These are phyloP conservation scores for Oxyura jamaicensis DNA, from an alignment of 2,113 vertebrate species.

Conservation along the genomic window DNA sequence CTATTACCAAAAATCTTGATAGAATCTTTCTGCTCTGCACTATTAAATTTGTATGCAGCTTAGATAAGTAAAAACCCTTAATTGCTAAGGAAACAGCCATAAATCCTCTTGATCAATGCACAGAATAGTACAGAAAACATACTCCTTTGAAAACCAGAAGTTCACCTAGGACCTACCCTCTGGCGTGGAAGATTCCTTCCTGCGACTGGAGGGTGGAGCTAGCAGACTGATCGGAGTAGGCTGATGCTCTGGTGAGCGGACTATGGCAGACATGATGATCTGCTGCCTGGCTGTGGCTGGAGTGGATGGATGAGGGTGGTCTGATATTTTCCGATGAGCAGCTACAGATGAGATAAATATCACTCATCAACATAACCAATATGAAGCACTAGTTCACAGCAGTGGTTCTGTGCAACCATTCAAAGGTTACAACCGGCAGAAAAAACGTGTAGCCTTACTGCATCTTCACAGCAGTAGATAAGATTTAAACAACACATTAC, in stretches of 20 bases:
- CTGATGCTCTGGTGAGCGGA: constrained; percentile 96
- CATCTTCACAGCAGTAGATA: not conserved
- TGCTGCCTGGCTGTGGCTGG: constrained; percentile 91
- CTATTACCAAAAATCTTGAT: not conserved
- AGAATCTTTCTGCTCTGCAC: not conserved
- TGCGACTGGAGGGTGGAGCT: constrained; percentile 88
- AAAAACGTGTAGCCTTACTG: not conserved
- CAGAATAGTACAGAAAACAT: not conserved
- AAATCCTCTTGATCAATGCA: not conserved
- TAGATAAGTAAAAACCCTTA: not conserved
- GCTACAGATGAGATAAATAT: constrained; percentile 77
- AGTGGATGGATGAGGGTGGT: constrained; percentile 85
- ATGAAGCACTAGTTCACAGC: not conserved
- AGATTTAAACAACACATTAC: not conserved
- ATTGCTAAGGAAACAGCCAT: not conserved
- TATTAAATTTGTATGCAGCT: not conserved
- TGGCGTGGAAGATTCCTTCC: constrained; percentile 91
- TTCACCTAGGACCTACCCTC: constrained; percentile 82
- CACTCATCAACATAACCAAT: not conserved
- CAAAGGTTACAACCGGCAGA: not conserved
- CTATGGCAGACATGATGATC: constrained; percentile 95
- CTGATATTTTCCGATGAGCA: constrained; percentile 91
- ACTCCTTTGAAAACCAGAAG: not conserved
- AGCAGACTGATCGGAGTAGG: constrained; percentile 88
- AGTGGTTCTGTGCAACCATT: constrained; percentile 28